Conservation (phyloP, 2,888 invertebrate species). For the Xiphydria camelus region DNA sequence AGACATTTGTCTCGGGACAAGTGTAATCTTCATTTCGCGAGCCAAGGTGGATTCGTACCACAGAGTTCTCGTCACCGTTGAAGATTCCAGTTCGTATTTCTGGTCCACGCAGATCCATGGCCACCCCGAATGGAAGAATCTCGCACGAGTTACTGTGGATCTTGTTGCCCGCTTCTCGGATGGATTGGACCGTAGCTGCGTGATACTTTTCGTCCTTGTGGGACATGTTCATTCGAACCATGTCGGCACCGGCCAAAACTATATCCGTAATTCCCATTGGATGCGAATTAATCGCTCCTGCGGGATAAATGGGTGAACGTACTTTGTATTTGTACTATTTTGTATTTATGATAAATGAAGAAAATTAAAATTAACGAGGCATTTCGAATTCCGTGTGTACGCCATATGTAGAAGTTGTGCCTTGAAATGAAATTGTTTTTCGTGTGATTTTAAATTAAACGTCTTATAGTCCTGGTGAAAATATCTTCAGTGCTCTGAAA, state of each 20-base stretch:
- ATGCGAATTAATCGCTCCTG: conserved; percentile 28
- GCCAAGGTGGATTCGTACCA: conserved; percentile 18
- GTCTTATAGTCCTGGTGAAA: no score
- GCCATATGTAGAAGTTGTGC: no score
- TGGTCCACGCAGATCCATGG: conserved; percentile 36
- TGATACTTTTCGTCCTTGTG: conserved; percentile 32
- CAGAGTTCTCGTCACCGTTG: conserved; percentile 24
- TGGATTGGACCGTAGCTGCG: conserved; percentile 25
- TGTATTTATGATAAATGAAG: no score
- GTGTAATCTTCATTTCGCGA: neutral
- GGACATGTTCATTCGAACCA: conserved; percentile 34
- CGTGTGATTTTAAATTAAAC: no score
- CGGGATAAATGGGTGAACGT: no score
- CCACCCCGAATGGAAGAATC: conserved; percentile 59
- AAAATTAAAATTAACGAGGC: no score
- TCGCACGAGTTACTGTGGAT: conserved; percentile 23
- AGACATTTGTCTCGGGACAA: neutral
- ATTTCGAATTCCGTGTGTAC: no score
- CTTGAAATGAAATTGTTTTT: no score
- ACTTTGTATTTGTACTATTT: no score
- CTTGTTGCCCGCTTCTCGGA: conserved; percentile 28
- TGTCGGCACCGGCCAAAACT: conserved; percentile 32
- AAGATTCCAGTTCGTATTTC: conserved; percentile 40
- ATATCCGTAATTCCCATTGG: conserved; percentile 27
- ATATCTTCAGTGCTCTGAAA: no score